Conservation (phyloP, 2,113 vertebrate genomes). For the Bothrops jararaca region DNA sequence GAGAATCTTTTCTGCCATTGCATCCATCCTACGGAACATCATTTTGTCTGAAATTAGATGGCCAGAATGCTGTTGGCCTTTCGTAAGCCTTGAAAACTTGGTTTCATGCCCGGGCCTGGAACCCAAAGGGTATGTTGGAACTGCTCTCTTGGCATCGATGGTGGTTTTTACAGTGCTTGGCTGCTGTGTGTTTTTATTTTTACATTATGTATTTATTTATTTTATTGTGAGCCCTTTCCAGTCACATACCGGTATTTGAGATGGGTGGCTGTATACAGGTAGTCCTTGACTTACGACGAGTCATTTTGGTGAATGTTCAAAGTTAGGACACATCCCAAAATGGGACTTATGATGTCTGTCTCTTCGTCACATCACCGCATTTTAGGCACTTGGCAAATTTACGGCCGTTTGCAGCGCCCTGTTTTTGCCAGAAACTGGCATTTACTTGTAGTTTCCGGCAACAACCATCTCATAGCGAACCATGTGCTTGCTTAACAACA, state of each 20-base stretch:
- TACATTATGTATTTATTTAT: neutral
- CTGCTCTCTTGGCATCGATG: neutral
- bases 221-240: neutral
- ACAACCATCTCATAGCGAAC: too few species aligned
- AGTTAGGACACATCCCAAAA: neutral
- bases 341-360: neutral
- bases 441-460: neutral
- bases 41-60: neutral
- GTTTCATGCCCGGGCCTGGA: neutral
- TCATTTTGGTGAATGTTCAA: neutral
- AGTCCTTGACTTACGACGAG: neutral
- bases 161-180: neutral
- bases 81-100: neutral
- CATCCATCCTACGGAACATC: neutral
- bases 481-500: too few species aligned
- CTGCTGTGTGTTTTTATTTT: neutral
- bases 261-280: neutral
- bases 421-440: neutral
- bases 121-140: neutral
- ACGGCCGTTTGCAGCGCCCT: neutral
- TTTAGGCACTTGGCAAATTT: neutral
- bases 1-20: neutral
- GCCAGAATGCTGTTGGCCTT: neutral
- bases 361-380: neutral
- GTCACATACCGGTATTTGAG: neutral